Evolutionary conservation across 2,888 invertebrate species (phyloP).

Genomic region (Himalopsyche tibetana): DNA sequence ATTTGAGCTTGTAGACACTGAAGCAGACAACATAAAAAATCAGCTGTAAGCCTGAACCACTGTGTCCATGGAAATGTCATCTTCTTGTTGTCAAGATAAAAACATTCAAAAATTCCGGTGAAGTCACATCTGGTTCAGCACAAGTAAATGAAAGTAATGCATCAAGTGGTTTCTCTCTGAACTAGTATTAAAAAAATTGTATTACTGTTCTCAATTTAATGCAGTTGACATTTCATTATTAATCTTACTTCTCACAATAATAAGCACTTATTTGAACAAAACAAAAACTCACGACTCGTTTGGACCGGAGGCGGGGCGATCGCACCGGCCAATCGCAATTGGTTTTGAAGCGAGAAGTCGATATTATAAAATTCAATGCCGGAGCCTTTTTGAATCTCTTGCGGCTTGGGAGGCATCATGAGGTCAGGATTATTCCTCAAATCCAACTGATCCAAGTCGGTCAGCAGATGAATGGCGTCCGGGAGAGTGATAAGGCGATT

Average conservation of each 20-base stretch:
- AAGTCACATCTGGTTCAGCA: too few relatives aligned
- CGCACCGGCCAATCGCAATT: slow-evolving; percentile 93
- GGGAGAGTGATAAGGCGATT: slow-evolving; percentile 97
- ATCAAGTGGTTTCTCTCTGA: too few relatives aligned
- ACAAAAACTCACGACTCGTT: slow-evolving; percentile 79
- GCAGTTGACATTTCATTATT: too few relatives aligned
- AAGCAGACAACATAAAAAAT: too few relatives aligned
- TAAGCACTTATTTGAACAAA: not conserved
- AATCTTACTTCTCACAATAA: not conserved
- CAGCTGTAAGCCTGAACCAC: too few relatives aligned
- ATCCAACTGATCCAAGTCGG: slow-evolving; percentile 92
- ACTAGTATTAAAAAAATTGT: too few relatives aligned
- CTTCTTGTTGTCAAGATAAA: too few relatives aligned
- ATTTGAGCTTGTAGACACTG: too few relatives aligned
- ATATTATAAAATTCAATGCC: slow-evolving; percentile 98
- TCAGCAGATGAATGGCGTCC: slow-evolving; percentile 96
- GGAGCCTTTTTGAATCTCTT: slow-evolving; percentile 85
- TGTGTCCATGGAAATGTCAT: too few relatives aligned
- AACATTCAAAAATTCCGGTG: too few relatives aligned
- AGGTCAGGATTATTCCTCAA: slow-evolving; percentile 95
- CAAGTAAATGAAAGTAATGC: too few relatives aligned
- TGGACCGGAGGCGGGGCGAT: slow-evolving; percentile 85
- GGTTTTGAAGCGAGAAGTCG: slow-evolving; percentile 98
- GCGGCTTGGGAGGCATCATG: slow-evolving; percentile 98
- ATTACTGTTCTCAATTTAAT: too few relatives aligned